A percentile compares a stretch with the other conserved stretches of the same genome.
Evolutionary conservation across 2,888 invertebrate species (phyloP).

Genomic region (Diploptera punctata): DNA sequence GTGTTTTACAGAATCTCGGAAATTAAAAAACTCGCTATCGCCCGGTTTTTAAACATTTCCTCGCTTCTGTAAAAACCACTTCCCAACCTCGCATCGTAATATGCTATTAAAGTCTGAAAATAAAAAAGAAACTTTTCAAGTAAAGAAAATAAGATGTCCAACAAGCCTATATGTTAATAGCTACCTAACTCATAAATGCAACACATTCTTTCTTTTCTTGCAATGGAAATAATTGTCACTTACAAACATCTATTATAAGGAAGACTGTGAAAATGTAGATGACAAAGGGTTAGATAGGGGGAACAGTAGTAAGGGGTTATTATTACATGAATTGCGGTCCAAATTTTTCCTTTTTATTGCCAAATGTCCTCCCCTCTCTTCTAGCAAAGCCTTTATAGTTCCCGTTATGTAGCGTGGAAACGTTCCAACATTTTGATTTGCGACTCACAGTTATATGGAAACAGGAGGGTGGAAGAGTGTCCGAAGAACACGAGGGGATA

Average conservation of each 20-base stretch:
- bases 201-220: no score
- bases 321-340: constrained; percentile 25
- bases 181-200: no score
- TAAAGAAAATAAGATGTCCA: no score
- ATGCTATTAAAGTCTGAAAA: no score
- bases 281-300: not conserved
- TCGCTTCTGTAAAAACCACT: no score
- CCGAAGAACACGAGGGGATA: not conserved
- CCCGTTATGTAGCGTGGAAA: constrained; percentile 21
- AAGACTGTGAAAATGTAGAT: not conserved
- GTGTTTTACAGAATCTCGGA: no score
- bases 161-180: no score
- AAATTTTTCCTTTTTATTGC: constrained; percentile 28
- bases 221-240: not conserved
- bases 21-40: no score
- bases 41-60: no score
- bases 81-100: no score
- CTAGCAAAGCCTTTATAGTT: constrained; percentile 10
- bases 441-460: constrained; percentile 18
- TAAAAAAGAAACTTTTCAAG: no score
- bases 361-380: constrained; percentile 13
- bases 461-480: not conserved
- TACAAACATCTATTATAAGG: no score
- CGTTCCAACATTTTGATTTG: constrained; percentile 31
- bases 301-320: constrained; percentile 8